Base-by-base conservation (phyloP, 1,140 invertebrate species). In the Dendrolimus kikuchii region DNA sequence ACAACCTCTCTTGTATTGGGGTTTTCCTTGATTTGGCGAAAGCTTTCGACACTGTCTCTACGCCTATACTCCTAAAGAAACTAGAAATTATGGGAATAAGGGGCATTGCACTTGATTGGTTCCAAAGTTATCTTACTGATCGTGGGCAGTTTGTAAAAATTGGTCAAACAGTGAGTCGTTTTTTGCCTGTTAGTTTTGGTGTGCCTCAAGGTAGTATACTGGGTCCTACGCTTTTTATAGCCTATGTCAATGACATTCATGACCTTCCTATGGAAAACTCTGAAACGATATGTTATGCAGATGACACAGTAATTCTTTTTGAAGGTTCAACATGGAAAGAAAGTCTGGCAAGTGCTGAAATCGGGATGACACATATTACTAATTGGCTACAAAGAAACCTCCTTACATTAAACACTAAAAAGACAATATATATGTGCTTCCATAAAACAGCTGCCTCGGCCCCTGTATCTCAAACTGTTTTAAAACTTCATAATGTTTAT, bases 21-120 rank as follows among this genome's bases (percentile, higher is more conserved):
- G 23, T 38, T 41, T 56, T 56, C 36, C 38, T 51, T 8, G 49
- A 50, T 10, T 10, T 56, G 2, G 6, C 47, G 3, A 49, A 55
- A 36, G 48, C 54, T 5, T 51, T 50, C 38, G 42, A 51, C 9
- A 50, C 51, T 7, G 51, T 53, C 9, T 53, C 51, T 7, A 37
- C 51, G 40, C 54, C 54, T 39, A 56, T 39, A n/a, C 44, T 56
- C 2, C 6, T 51, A 5, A 6, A 40, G 7, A 51, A 56, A 38
- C 10, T 56, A 7, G 54, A 56, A 9, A n/a, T 5, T 4, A 36
- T 37, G 1, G 54, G 54, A 6, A 46, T 56, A 37, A n/a, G 54
- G n/a, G 49, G 49, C 5, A 40, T 7, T 9, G 5, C 49, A 2
- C 37, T 46, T 0, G 8, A 46, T 5, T 40, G 39, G n/a, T 56